Evolutionary conservation across 2,797 vertebrate genomes (phyloP).

Genomic region (Schizothorax lantsangensis): DNA sequence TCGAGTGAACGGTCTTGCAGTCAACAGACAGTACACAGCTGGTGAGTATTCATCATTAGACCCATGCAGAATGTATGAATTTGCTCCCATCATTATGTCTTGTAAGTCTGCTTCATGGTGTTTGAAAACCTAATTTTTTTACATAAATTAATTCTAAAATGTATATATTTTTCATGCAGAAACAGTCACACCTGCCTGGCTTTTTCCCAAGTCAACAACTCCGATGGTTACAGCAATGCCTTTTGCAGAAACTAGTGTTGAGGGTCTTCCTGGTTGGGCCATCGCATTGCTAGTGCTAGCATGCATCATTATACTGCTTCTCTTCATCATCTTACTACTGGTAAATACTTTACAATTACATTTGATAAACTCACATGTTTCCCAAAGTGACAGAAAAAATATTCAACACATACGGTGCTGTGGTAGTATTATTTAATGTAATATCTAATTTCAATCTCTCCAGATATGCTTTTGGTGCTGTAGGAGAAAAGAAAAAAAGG

Average conservation of each 20-base stretch:
- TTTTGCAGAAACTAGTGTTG: neutral
- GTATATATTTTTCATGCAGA: neutral
- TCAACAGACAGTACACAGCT: slow-evolving; percentile 53
- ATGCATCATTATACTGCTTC: slow-evolving; percentile 67
- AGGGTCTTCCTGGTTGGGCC: slow-evolving; percentile 68
- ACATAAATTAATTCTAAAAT: neutral
- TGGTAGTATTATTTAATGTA: neutral
- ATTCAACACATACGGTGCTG: too few species aligned
- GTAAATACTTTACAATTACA: slow-evolving; percentile 57
- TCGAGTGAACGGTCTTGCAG: slow-evolving; percentile 37
- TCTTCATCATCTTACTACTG: slow-evolving; percentile 71
- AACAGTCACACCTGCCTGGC: slow-evolving; percentile 13
- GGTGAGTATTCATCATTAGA: slow-evolving; percentile 50
- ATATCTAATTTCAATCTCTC: neutral
- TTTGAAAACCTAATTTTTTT: neutral
- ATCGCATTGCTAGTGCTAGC: slow-evolving; percentile 72
- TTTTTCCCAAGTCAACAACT: slow-evolving; percentile 4
- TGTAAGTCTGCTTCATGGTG: neutral
- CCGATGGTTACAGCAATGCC: neutral
- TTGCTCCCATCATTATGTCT: neutral
- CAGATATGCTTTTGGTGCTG: slow-evolving; percentile 67
- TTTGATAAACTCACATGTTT: neutral
- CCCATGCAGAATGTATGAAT: neutral
- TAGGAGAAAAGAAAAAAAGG: slow-evolving; percentile 43
- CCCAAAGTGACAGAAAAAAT: neutral